Evolutionary conservation across 2,113 vertebrate genomes (phyloP).

Genomic region (Dipodomys merriami): DNA sequence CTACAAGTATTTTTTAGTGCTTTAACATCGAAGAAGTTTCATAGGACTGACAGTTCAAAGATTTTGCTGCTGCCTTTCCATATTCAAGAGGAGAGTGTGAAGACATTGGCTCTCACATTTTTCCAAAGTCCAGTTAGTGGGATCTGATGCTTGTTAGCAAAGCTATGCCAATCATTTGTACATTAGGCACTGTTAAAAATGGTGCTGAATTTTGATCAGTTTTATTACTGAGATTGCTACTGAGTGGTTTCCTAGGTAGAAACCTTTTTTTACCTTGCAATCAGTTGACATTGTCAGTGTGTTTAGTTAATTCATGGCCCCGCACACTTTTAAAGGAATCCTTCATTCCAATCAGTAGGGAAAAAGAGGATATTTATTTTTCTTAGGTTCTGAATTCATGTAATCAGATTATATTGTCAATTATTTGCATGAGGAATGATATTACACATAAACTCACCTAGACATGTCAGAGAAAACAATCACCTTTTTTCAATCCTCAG

Average conservation of each 20-base stretch:
- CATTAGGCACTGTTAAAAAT: slow-evolving; percentile 56
- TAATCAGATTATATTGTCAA: slow-evolving; percentile 64
- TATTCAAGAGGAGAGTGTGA: background rate
- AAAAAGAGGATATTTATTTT: slow-evolving; percentile 34
- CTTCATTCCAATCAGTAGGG: slow-evolving; percentile 69
- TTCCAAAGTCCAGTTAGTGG: background rate
- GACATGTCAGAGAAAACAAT: background rate
- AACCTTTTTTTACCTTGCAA: slow-evolving; percentile 38
- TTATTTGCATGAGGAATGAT: background rate
- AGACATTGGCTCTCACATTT: background rate
- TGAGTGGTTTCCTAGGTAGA: slow-evolving; percentile 57
- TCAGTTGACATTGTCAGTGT: slow-evolving; percentile 71
- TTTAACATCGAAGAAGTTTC: background rate
- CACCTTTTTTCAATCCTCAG: background rate
- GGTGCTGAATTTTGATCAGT: slow-evolving; percentile 52
- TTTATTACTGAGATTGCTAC: slow-evolving; percentile 45
- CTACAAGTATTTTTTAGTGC: background rate
- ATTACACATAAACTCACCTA: background rate
- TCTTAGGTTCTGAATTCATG: slow-evolving; percentile 23
- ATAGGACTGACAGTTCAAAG: background rate
- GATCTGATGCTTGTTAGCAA: background rate
- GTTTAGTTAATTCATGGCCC: background rate
- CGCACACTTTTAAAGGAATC: slow-evolving; percentile 47
- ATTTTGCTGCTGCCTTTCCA: background rate
- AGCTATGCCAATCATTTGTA: slow-evolving; percentile 28